phyloP scores from a whole-genome alignment of 2,797 vertebrate genomes.

The Mus spretus region DNA sequence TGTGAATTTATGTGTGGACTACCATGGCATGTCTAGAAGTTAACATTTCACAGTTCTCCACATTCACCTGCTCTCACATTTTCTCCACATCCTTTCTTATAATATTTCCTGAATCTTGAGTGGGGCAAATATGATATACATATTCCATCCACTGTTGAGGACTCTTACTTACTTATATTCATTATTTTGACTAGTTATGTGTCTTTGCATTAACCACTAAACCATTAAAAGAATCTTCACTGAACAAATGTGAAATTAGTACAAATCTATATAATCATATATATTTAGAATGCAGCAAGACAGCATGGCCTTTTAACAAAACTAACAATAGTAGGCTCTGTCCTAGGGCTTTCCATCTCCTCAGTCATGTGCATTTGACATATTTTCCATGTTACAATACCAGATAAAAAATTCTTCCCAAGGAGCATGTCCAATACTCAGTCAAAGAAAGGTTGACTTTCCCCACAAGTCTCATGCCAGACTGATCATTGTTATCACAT shows the following conservation, averaged over 20 bases:
- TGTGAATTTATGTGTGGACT: neutral
- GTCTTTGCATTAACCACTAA: neutral
- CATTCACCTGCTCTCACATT: neutral
- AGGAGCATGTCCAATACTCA: neutral
- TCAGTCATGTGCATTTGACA: neutral
- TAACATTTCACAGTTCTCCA: neutral
- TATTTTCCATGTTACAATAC: neutral
- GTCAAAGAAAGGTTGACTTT: neutral
- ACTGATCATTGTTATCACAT: neutral
- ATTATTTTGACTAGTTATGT: neutral
- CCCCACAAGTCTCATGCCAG: neutral
- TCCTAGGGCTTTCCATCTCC: neutral
- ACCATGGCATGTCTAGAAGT: neutral
- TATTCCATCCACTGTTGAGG: neutral
- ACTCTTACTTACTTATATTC: neutral
- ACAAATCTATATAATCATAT: neutral
- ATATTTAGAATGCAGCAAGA: neutral
- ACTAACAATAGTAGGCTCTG: neutral
- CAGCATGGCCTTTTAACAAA: neutral
- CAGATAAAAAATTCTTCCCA: neutral
- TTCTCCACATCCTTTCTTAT: neutral
- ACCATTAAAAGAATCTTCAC: neutral
- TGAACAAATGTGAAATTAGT: neutral
- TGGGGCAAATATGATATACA: neutral
- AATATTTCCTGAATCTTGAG: neutral